phyloP scores from a whole-genome alignment of 2,797 vertebrate species.

The Sternarchorhynchus goeldii region DNA sequence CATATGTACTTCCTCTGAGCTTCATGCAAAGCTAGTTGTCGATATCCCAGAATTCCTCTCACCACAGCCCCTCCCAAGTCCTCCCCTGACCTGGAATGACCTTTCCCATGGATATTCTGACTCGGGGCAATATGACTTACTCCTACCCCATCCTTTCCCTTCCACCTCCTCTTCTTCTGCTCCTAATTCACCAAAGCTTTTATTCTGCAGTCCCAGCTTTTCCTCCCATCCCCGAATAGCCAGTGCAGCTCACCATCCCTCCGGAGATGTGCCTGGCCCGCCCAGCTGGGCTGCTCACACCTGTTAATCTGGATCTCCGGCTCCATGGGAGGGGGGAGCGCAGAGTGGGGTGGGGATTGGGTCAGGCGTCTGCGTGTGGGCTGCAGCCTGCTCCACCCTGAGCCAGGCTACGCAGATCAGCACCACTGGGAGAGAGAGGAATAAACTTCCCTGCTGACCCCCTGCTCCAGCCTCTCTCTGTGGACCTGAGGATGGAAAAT shows the following conservation, averaged over 20 bases:
- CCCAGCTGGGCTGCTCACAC: conserved; percentile 36
- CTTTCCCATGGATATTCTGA: neutral
- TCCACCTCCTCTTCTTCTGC: neutral
- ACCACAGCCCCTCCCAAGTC: neutral
- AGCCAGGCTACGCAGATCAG: conserved; percentile 8
- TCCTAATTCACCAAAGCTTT: neutral
- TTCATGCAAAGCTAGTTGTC: conserved; percentile 10
- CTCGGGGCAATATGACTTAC: neutral
- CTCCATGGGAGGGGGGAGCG: neutral
- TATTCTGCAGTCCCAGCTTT: neutral
- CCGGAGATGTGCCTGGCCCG: conserved; percentile 27
- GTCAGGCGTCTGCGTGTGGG: conserved; percentile 35
- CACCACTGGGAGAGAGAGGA: conserved; percentile 35
- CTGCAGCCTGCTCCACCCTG: neutral
- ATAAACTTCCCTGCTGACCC: conserved; percentile 38
- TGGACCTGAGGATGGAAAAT: conserved; percentile 35
- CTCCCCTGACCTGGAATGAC: neutral
- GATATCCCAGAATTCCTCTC: conserved; percentile 53
- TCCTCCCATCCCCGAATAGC: neutral
- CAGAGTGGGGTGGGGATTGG: neutral
- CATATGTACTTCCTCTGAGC: conserved; percentile 1
- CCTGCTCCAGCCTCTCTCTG: conserved; percentile 28
- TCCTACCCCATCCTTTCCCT: neutral
- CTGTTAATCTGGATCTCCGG: conserved; percentile 25
- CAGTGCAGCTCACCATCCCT: conserved; percentile 29